Evolutionary conservation across 2,888 invertebrate species (phyloP).

Genomic region (Tachina lurida): DNA sequence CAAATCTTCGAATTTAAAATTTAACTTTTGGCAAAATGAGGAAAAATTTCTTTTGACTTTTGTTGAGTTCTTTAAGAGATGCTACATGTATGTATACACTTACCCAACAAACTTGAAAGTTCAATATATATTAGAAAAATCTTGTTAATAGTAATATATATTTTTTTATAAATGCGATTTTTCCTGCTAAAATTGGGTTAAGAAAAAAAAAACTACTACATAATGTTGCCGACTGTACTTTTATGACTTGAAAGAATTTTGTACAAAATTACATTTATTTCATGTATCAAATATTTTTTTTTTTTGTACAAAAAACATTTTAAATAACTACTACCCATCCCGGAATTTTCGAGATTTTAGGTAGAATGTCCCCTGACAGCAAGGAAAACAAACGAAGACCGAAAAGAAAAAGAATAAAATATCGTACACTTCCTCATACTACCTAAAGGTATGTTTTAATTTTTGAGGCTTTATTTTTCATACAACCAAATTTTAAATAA

Average conservation of each 20-base stretch:
- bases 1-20: too few relatives aligned
- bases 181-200: too few relatives aligned
- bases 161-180: too few relatives aligned
- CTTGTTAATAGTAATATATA: too few relatives aligned
- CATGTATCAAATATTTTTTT: conserved; percentile 7
- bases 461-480: conserved; percentile 64
- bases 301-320: conserved; percentile 11
- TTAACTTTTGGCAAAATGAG: too few relatives aligned
- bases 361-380: conserved; percentile 30
- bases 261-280: conserved; percentile 23
- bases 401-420: conserved; percentile 5
- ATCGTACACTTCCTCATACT: conserved; percentile 34
- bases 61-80: too few relatives aligned
- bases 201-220: background rate
- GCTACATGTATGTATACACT: too few relatives aligned
- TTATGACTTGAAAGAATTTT: background rate
- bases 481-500: conserved; percentile 37
- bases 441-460: conserved; percentile 57
- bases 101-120: too few relatives aligned
- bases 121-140: too few relatives aligned
- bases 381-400: conserved; percentile 34
- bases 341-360: conserved; percentile 38
- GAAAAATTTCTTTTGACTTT: too few relatives aligned
- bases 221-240: conserved; percentile 43
- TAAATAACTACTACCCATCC: conserved; percentile 57